Conservation (phyloP, 1,140 invertebrate genomes). For the Drosophila rufa region DNA sequence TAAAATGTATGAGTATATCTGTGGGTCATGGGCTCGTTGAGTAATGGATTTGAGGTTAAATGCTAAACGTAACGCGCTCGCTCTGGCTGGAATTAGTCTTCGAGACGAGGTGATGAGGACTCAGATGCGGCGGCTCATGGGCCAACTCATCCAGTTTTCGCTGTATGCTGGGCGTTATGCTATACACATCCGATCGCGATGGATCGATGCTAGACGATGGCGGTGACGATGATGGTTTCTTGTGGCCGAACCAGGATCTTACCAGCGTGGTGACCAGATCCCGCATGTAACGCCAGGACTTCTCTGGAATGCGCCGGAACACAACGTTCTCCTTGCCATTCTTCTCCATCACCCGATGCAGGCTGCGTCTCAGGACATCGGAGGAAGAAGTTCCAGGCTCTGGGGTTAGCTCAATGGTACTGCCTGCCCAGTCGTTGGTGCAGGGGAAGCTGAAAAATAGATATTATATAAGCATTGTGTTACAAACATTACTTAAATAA, state of each 20-base stretch:
- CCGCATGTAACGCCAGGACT: slow-evolving; percentile 87
- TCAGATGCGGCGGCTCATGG: slow-evolving; percentile 52
- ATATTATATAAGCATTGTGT: slow-evolving; percentile 1
- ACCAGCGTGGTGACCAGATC: slow-evolving; percentile 88
- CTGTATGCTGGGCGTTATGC: slow-evolving; percentile 75
- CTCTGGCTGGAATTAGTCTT: slow-evolving; percentile 37
- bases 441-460: slow-evolving; percentile 72
- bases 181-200: slow-evolving; percentile 65
- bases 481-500: background rate
- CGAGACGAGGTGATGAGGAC: slow-evolving; percentile 15
- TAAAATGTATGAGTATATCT: slow-evolving; percentile 36
- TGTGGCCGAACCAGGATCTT: slow-evolving; percentile 76
- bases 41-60: slow-evolving; percentile 50
- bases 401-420: slow-evolving; percentile 74
- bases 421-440: slow-evolving; percentile 77
- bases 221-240: slow-evolving; percentile 26
- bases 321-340: slow-evolving; percentile 78
- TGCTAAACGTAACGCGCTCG: slow-evolving; percentile 69
- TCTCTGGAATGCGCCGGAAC: slow-evolving; percentile 85
- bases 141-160: slow-evolving; percentile 68
- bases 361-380: slow-evolving; percentile 54
- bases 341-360: slow-evolving; percentile 80
- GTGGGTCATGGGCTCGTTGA: slow-evolving; percentile 2
- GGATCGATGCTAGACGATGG: slow-evolving; percentile 10
- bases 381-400: slow-evolving; percentile 29